phyloP scores from a whole-genome alignment of 2,797 vertebrate species.

The Amphiprion clarkii region DNA sequence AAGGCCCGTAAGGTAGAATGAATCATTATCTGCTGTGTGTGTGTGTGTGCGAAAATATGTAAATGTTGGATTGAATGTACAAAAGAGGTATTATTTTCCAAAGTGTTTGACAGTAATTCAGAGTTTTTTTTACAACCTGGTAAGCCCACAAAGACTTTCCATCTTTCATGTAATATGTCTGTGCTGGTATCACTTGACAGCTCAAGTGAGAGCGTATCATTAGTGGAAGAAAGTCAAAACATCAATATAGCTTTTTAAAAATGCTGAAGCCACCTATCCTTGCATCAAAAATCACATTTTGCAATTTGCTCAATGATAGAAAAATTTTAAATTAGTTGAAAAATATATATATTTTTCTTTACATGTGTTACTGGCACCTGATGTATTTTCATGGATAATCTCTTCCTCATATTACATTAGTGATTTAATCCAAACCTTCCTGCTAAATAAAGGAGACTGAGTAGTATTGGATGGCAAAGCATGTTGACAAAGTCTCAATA shows the following conservation, averaged over 20 bases:
- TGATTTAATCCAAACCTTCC: background rate
- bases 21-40: constrained; percentile 81
- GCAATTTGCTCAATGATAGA: background rate
- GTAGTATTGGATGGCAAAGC: background rate
- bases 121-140: constrained; percentile 82
- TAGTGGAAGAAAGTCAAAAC: constrained; percentile 1
- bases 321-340: background rate
- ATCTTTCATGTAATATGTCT: background rate
- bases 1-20: constrained; percentile 85
- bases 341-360: no score
- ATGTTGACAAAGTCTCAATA: background rate
- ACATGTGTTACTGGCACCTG: no score
- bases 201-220: background rate
- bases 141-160: constrained; percentile 26
- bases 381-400: background rate
- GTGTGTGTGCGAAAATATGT: constrained; percentile 62
- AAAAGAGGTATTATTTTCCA: constrained; percentile 88
- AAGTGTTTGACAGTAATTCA: constrained; percentile 87
- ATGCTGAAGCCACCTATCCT: background rate
- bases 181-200: background rate
- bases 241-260: background rate
- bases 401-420: background rate
- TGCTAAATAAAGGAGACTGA: background rate
- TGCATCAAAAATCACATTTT: background rate
- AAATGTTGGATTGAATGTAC: constrained; percentile 71